These are phyloP conservation scores for Ruditapes philippinarum DNA, from an alignment of 1,140 invertebrate species.

Conservation along the genomic window DNA sequence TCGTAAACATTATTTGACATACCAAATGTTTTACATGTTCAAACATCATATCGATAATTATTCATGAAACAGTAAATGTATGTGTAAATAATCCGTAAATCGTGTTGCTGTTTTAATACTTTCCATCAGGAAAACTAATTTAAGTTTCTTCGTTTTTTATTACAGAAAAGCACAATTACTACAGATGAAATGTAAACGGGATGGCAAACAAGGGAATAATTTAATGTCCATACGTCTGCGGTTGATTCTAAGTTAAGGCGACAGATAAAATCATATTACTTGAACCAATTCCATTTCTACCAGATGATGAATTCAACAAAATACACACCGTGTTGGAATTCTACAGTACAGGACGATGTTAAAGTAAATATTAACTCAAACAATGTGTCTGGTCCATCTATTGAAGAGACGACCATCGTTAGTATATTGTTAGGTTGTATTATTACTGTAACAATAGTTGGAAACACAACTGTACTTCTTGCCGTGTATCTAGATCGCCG, in stretches of 20 bases:
- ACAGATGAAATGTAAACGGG: background rate
- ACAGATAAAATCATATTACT: background rate
- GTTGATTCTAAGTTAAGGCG: background rate
- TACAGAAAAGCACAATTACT: background rate
- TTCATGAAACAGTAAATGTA: too few relatives aligned
- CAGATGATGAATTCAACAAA: background rate
- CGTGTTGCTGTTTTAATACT: too few relatives aligned
- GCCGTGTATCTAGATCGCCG: slow-evolving; percentile 88
- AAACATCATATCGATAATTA: too few relatives aligned
- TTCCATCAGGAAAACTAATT: too few relatives aligned
- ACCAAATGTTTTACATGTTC: too few relatives aligned
- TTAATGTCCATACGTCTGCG: background rate
- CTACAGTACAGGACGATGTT: background rate
- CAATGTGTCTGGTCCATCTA: background rate
- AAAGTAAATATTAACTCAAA: background rate
- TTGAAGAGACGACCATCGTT: slow-evolving; percentile 53
- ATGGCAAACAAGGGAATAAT: background rate
- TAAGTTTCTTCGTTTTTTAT: too few relatives aligned
- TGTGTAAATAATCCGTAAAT: too few relatives aligned
- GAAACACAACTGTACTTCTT: slow-evolving; percentile 89
- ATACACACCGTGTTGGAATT: background rate
- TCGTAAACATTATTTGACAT: too few relatives aligned
- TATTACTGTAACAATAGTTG: slow-evolving; percentile 88
- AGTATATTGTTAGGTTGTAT: slow-evolving; percentile 85
- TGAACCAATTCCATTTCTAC: background rate